Evolutionary conservation across 2,888 invertebrate genomes (phyloP).

Genomic region (Chorisops tibialis): DNA sequence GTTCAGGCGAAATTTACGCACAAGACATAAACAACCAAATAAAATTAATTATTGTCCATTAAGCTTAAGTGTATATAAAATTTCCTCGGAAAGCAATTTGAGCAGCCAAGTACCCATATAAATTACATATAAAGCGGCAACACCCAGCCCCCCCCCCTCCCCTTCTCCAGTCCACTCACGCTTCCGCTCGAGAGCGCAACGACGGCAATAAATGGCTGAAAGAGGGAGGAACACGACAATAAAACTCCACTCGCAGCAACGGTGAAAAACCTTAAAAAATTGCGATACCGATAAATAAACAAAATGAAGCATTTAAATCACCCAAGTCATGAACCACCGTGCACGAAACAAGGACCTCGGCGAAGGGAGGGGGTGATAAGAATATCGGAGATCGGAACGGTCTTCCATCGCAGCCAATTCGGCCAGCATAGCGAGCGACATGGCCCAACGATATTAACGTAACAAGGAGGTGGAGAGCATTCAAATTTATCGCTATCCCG

Average conservation of each 20-base stretch:
- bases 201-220: no score
- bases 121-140: constrained; percentile 43
- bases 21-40: constrained; percentile 42
- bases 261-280: constrained; percentile 20
- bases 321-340: constrained; percentile 29
- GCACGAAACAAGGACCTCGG: background rate
- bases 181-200: background rate
- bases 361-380: background rate
- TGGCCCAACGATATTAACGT: no score
- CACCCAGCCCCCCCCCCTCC: constrained; percentile 12
- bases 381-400: no score
- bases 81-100: constrained; percentile 52
- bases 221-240: no score
- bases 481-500: no score
- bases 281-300: constrained; percentile 33
- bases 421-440: no score
- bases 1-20: constrained; percentile 21
- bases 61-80: constrained; percentile 51
- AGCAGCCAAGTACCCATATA: constrained; percentile 54
- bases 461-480: no score
- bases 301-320: constrained; percentile 34
- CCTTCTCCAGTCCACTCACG: background rate
- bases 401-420: no score
- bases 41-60: constrained; percentile 55
- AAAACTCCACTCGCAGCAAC: no score